Percentiles rank a stretch among this genome's conserved stretches.
Evolutionary conservation across 1,140 invertebrate genomes (phyloP).

Genomic region (Anthonomus grandis): DNA sequence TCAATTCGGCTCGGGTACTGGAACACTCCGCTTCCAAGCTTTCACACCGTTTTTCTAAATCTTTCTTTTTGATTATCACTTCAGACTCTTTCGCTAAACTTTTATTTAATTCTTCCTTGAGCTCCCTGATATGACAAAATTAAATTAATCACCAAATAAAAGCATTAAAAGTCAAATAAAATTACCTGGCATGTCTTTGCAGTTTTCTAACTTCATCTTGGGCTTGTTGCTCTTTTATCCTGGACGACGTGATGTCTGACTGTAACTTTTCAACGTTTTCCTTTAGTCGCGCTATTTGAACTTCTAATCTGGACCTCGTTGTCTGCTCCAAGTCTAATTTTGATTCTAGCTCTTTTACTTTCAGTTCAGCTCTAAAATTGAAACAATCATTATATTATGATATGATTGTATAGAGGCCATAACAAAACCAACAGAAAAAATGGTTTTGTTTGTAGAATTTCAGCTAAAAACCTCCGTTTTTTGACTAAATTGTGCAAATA

Average conservation of each 20-base stretch:
- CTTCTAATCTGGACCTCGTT: slow-evolving; percentile 76
- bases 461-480: no score
- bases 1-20: slow-evolving; percentile 66
- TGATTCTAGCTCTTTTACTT: slow-evolving; percentile 83
- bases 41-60: slow-evolving; percentile 68
- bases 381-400: no score
- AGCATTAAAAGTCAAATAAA: slow-evolving; percentile 12
- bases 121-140: slow-evolving; percentile 53
- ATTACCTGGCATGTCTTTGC: slow-evolving; percentile 56
- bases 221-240: slow-evolving; percentile 68
- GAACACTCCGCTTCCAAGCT: slow-evolving; percentile 61
- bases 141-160: slow-evolving; percentile 2
- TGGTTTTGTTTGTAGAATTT: no score
- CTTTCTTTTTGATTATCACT: slow-evolving; percentile 62
- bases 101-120: slow-evolving; percentile 67
- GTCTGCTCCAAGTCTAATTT: slow-evolving; percentile 86
- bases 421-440: no score
- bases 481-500: no score
- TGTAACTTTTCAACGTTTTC: slow-evolving; percentile 79
- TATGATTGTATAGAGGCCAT: no score
- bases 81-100: slow-evolving; percentile 69
- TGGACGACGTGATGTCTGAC: slow-evolving; percentile 66
- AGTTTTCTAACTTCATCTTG: slow-evolving; percentile 74
- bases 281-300: slow-evolving; percentile 76
- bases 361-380: slow-evolving; percentile 67